Base-by-base conservation (phyloP, 1,140 invertebrate species). In the Ctenoplectra terminalis region DNA sequence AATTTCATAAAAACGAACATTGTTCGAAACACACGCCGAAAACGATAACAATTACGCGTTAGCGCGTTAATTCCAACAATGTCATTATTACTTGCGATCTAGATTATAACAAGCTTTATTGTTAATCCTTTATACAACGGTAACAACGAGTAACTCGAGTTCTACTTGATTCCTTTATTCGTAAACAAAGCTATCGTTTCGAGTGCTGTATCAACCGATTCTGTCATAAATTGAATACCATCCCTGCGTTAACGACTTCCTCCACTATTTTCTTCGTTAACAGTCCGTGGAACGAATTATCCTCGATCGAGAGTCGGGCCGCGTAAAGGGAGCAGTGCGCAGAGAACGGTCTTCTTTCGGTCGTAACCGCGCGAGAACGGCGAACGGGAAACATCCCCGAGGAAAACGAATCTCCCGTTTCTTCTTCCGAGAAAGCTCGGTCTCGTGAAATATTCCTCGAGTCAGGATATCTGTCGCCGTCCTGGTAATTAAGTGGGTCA, bases 401-500 rank as follows among this genome's bases (percentile, higher is more conserved):
- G 56, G 31, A 34, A 69, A 58, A 74, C n/a, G 56, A 75, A 71
- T 84, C 66, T 63, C 76, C 20, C 40, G n/a, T 17, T 72, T 29
- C 26, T 37, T 54, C 7, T 67, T 54, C 40, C 1, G 1, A 23
- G 46, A 46, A 63, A 52, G 11, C 13, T 2, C 23, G 40, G 13
- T 37, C 23, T 20, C 20, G 64, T 50, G 64, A 85, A 84, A 85
- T 84, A 84, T 79, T 81, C 73, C 34, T 52, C 48, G 26, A 40
- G 13, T 46, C 54, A 66, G 71, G 82, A 75, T 81, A 81, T 67
- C 60, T 56, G 82, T 76, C 77, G 48, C 77, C 77, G 58, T 58
- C 7, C 37, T 61, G 34, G 58, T 74, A 78, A 85, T 85, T 79
- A 85, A 85, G 50, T 75, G 48, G 77, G 82, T 75, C 73, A 61